Base-by-base conservation (phyloP, 2,888 invertebrate species). In the Himalopsyche japonica region DNA sequence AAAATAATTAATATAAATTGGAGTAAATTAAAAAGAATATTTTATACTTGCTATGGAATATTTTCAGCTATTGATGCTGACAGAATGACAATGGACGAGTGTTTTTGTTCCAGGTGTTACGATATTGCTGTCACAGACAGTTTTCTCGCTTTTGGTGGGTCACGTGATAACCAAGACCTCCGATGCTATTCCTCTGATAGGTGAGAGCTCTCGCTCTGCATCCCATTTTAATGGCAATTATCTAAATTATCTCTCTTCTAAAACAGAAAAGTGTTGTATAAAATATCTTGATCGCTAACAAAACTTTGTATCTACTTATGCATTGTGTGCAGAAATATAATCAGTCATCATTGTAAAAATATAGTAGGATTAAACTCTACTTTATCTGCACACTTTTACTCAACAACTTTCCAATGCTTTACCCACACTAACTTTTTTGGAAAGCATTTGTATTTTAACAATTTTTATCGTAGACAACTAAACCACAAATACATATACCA, bases 131-230 rank as follows among this genome's bases (percentile, higher is more conserved):
- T 99, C 99, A 90, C 97, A 99, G 95, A 98, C 98, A 93, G 98
- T 99, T 93, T 99, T 99, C 95, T 97, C 98, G 92, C 96, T 98
- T 94, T 96, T 99, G 96, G 98, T 99, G 94, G 98, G 98, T 92
- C 98, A 99, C 94, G 97, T 98, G 93, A 97, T 99, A 94, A 99
- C 99, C 92, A 97, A 97, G 94, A 98, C 99, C 92, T 99, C 99
- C 92, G 99, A 99, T 93, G 98, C 99, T 91, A 97, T 99, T 93
- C 99, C 99, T 91, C 95, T 99, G 92, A 97, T 99, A 97, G 99
- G 99, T 98, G 92, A 92, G 92, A 85, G 87, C 86, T 83, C 76
- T 82, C 84, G 85, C 87, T 87, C 86, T 84, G 86, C 87, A 86
- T 86, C 85, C 81, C 64, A 83, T 79, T 82, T 84, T 30, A 83